Percentiles rank a stretch among this genome's conserved stretches.
These are phyloP conservation scores for Phymastichus coffea DNA, from an alignment of 1,140 invertebrate species.

Conservation along the genomic window DNA sequence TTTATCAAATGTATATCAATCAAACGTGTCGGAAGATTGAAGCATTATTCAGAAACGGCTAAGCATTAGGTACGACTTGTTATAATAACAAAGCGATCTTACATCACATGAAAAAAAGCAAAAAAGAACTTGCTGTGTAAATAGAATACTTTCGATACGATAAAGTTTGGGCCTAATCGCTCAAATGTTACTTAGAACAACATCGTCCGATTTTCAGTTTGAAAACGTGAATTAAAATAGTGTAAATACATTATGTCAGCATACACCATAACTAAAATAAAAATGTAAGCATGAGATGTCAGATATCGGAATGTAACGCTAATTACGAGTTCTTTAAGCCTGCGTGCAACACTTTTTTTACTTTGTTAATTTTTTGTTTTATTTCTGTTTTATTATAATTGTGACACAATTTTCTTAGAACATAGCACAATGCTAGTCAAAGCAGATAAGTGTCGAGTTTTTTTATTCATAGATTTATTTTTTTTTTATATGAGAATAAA, in stretches of 20 bases:
- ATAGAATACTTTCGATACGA: constrained; percentile 19
- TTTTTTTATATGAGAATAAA: background rate
- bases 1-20: constrained; percentile 14
- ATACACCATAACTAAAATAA: constrained; percentile 1
- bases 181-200: constrained; percentile 13
- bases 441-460: constrained; percentile 35
- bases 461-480: constrained; percentile 31
- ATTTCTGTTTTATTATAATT: constrained; percentile 14
- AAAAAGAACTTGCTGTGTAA: constrained; percentile 14
- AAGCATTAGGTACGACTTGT: too few species aligned
- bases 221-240: constrained; percentile 5
- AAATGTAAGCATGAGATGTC: constrained; percentile 20
- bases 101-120: too few species aligned
- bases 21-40: constrained; percentile 19
- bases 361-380: constrained; percentile 23
- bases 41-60: constrained; percentile 2
- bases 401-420: constrained; percentile 31
- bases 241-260: constrained; percentile 20
- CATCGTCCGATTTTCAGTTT: constrained; percentile 7
- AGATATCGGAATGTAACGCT: constrained; percentile 17
- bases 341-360: constrained; percentile 9
- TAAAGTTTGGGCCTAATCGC: background rate
- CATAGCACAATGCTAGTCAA: constrained; percentile 42
- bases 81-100: too few species aligned
- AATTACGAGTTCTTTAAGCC: constrained; percentile 18